phyloP scores from a whole-genome alignment of 2,797 vertebrate species.

The Ambastaia sidthimunki region DNA sequence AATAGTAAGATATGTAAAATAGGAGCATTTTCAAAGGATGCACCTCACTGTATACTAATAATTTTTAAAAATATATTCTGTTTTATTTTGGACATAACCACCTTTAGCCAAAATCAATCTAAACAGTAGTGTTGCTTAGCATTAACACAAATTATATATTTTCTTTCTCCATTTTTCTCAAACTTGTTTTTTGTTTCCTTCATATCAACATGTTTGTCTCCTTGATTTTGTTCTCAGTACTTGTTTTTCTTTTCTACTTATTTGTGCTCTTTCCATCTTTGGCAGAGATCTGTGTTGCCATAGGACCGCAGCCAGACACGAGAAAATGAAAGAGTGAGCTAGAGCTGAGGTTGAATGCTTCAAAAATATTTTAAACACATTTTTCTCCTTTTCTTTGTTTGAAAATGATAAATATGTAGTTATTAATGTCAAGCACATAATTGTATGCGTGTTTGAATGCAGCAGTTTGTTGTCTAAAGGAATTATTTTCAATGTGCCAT shows the following conservation, averaged over 20 bases:
- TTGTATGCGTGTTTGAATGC: background rate
- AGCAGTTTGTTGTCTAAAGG: background rate
- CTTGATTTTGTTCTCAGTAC: constrained; percentile 47
- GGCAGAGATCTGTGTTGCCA: constrained; percentile 54
- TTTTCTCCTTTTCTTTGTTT: background rate
- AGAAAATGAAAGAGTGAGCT: constrained; percentile 15
- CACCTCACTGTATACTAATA: too few species aligned
- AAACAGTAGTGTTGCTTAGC: background rate
- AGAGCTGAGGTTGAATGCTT: constrained; percentile 2
- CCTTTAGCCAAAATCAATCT: background rate
- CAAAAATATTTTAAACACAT: background rate
- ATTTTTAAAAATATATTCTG: too few species aligned
- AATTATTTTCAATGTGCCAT: background rate
- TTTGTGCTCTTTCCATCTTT: constrained; percentile 52
- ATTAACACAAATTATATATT: constrained; percentile 5
- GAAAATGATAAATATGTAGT: background rate
- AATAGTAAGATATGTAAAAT: too few species aligned
- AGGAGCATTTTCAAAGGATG: background rate
- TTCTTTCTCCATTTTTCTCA: constrained; percentile 28
- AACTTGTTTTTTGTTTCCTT: background rate
- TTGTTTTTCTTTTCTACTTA: constrained; percentile 49
- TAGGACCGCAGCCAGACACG: constrained; percentile 38
- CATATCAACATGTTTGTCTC: constrained; percentile 38
- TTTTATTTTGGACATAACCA: background rate
- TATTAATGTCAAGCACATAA: background rate